Evolutionary conservation across 30 jellyfish, hydroid and myxozoan species (phyloP), one percentile per base, ranked within the genome.

Genomic region (Turritopsis rubra): DNA sequence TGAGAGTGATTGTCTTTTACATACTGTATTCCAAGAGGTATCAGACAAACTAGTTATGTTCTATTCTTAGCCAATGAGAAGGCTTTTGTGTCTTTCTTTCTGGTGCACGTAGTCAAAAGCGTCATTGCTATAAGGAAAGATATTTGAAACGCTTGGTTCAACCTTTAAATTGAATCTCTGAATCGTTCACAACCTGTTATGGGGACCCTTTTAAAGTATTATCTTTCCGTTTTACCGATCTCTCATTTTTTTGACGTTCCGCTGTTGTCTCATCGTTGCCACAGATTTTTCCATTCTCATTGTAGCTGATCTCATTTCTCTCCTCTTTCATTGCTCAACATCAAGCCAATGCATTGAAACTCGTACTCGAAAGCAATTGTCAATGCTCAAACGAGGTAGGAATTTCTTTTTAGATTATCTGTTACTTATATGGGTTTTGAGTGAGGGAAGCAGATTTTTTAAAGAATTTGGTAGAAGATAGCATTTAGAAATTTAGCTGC

Each of bases 371-470:
- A n/a, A 81, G 88, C 7, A 88, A 85, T 28, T 88, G 90, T 41
- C 88, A 88, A 22, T 89, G 97, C 80, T 53, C 88, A 24, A 54
- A 25, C 72, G 88, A 84, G 71, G 91, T 84, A 75, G 29, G 88
- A 21, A 53, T 28, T 23, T 9, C 3, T n/a, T 68, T 0, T 23
- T 7, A 7, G 0, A 19, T 41, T 41, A 0, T 22, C 30, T 68
- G 30, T 27, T 68, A 22, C 21, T 23, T 60, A 23, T 60, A 60
- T 21, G 19, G 73, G 73, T 23, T 60, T 60, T 23, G 73, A 18
- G 73, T 18, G 73, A 18, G 21, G 21, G 72, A 60, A 60, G 0
- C 19, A 60, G 21, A 0, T 60, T 60, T 21, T 60, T 60, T 23
- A n/a, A n/a, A n/a, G n/a, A n/a, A n/a, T n/a, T n/a, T n/a, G n/a